Evolutionary conservation across 2,113 vertebrate species (phyloP).

Genomic region (Bubo bubo): DNA sequence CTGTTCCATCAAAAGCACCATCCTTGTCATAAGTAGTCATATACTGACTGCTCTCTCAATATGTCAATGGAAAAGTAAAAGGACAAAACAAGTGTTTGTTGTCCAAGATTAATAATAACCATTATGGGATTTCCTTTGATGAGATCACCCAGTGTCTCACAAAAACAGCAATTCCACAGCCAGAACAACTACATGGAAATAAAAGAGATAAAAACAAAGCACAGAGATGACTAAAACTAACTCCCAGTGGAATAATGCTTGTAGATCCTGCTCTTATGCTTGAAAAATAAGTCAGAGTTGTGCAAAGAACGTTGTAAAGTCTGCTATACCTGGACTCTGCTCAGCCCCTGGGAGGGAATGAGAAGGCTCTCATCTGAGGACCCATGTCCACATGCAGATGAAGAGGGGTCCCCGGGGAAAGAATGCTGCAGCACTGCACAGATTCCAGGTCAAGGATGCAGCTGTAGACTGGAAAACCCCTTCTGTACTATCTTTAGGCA

Average conservation of each 20-base stretch:
- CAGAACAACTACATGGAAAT: neutral
- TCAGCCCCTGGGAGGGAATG: neutral
- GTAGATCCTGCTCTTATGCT: neutral
- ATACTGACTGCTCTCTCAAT: neutral
- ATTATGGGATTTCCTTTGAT: neutral
- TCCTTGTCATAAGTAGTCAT: neutral
- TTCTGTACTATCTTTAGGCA: neutral
- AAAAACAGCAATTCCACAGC: neutral
- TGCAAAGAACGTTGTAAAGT: neutral
- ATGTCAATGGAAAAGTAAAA: neutral
- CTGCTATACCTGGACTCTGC: neutral
- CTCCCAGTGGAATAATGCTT: neutral
- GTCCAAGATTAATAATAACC: neutral
- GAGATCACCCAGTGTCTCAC: neutral
- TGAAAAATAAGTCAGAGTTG: neutral
- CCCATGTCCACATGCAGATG: rapidly evolving
- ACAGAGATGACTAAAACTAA: neutral
- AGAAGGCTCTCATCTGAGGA: neutral
- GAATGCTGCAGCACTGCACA: neutral
- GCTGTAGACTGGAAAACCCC: neutral
- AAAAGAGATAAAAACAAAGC: neutral
- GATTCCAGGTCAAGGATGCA: neutral
- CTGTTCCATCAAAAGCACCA: neutral
- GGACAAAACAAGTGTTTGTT: neutral
- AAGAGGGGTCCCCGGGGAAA: neutral